Base-by-base conservation (phyloP, 2,888 invertebrate species). In the Lottia gigantea region DNA sequence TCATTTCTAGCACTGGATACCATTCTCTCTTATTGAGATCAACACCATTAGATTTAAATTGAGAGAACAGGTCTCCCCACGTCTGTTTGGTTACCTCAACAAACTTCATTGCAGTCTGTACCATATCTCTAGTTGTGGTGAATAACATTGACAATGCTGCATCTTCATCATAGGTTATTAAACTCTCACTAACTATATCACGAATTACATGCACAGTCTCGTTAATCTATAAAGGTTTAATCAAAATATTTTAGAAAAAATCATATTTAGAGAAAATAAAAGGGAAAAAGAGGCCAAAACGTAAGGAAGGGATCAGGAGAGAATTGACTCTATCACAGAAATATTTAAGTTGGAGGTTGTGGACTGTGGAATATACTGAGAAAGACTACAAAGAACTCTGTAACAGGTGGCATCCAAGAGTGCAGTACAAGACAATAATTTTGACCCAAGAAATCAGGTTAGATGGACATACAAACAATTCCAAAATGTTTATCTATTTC, bases 1-100 rank as follows among this genome's bases (percentile, higher is more conserved):
- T 66, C 74, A 75, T 72, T 47, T 75, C 71, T 19, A 64, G 49
- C 7, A 77, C 71, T n/a, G 67, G 69, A n/a, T 77, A 71, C 77
- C 77, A 75, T 12, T 70, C 71, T 8, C 46, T 16, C 1, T 49
- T 46, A 64, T 72, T 62, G 12, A 67, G 61, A 47, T 71, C 25
- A 45, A 75, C 65, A 31, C 47, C 61, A n/a, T 47, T 40, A 8
- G 64, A 15, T 16, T 40, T 64, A 49, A 72, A 62, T 15, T 19
- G 55, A n/a, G 64, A 25, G 61, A 74, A 70, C 15, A 74, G 23
- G 16, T 67, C 61, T 12, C 46, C 55, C 74, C 74, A 74, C 0
- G 66, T 67, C 45, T 45, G 31, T 23, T 65, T 55, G 64, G 46
- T 68, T 12, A 46, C 64, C 61, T 68, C 15, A 16, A 16, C n/a